Percentiles rank a stretch among this genome's conserved stretches.
Evolutionary conservation across 2,113 vertebrate species (phyloP).

Genomic region (Mesoclemmys tuberculata): DNA sequence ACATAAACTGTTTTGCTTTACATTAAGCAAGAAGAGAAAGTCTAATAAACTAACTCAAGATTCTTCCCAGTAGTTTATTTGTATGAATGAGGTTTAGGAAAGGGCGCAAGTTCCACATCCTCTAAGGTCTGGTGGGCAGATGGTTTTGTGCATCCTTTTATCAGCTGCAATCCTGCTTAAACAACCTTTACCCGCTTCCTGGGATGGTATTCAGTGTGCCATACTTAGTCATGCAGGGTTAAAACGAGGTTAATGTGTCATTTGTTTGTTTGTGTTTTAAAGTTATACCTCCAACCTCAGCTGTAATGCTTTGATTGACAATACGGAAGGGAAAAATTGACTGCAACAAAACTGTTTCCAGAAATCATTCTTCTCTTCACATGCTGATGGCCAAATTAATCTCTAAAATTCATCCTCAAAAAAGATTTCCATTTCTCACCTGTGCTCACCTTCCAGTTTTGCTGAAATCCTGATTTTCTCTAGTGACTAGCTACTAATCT

Average conservation of each 20-base stretch:
- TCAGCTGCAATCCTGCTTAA: not conserved
- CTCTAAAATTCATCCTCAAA: slow-evolving; percentile 13
- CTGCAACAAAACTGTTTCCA: slow-evolving; percentile 54
- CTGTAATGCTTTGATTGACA: slow-evolving; percentile 54
- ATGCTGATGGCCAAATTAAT: slow-evolving; percentile 49
- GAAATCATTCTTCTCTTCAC: slow-evolving; percentile 50
- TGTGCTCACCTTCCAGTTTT: slow-evolving; percentile 52
- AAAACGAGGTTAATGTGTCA: slow-evolving; percentile 5
- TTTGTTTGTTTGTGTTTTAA: not conserved
- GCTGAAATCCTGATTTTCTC: slow-evolving; percentile 16
- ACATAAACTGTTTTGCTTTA: not conserved
- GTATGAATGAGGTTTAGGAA: not conserved
- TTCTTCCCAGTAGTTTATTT: not conserved
- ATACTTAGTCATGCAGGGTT: not conserved
- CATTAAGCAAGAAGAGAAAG: not conserved
- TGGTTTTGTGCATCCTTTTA: not conserved
- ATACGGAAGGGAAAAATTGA: slow-evolving; percentile 36
- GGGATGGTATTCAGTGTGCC: not conserved
- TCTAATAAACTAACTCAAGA: not conserved
- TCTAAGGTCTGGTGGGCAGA: not conserved
- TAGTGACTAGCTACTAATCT: slow-evolving; percentile 51
- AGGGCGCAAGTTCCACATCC: not conserved
- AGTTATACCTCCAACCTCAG: not conserved
- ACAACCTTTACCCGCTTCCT: not conserved
- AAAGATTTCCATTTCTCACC: slow-evolving; percentile 36